phyloP scores from a whole-genome alignment of 2,888 invertebrate species.

The Andrena bicolor region DNA sequence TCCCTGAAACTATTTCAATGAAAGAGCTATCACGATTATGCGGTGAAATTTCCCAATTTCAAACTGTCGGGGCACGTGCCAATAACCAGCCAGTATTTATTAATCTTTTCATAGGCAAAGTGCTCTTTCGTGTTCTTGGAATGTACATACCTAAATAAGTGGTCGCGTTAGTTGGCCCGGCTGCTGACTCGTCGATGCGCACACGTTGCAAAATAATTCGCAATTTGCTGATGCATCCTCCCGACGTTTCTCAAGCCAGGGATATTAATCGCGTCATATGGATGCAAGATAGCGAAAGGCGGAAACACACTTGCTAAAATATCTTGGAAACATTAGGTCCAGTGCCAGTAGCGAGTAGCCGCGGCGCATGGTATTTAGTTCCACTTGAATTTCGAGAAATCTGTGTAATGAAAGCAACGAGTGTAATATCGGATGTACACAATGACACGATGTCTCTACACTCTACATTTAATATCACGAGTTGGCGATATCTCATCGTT shows the following conservation, averaged over 20 bases:
- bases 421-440: neutral
- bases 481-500: neutral
- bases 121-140: neutral
- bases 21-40: neutral
- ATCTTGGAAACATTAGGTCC: neutral
- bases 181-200: constrained; percentile 13
- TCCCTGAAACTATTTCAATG: neutral
- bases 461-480: neutral
- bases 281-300: neutral
- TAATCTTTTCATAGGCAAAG: constrained; percentile 12
- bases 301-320: neutral
- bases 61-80: neutral
- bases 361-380: neutral
- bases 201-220: constrained; percentile 11
- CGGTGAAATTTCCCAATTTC: constrained; percentile 1
- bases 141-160: too few relatives aligned
- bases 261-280: constrained; percentile 13
- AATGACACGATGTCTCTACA: neutral
- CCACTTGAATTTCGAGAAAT: neutral
- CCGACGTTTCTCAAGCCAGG: constrained; percentile 12
- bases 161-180: neutral
- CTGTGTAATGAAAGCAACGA: neutral
- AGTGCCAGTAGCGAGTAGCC: neutral
- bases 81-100: neutral
- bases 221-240: constrained; percentile 17